These are phyloP conservation scores for Antechinus stuartii DNA, from an alignment of 2,113 vertebrate species.

Conservation along the genomic window DNA sequence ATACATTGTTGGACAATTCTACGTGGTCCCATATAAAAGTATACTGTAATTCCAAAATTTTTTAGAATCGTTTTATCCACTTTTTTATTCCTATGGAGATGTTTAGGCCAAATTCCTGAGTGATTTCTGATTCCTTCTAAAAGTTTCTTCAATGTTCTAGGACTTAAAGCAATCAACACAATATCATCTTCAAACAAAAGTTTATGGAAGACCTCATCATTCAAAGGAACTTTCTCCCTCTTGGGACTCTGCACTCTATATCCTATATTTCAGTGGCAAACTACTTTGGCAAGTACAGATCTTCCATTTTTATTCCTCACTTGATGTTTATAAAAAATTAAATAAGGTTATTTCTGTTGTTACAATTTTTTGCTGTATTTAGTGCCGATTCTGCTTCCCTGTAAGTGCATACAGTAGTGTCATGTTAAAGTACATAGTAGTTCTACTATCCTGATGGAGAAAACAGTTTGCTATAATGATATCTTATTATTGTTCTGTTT, in stretches of 20 bases:
- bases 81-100: neutral
- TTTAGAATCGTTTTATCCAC: neutral
- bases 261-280: neutral
- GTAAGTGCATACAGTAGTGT: neutral
- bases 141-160: neutral
- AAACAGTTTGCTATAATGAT: neutral
- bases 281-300: neutral
- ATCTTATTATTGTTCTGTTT: neutral
- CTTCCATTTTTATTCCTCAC: neutral
- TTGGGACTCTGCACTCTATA: neutral
- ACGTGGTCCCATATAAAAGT: neutral
- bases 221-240: neutral
- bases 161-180: neutral
- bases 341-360: neutral
- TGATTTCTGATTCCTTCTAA: neutral
- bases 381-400: neutral
- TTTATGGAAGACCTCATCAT: neutral
- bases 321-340: neutral
- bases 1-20: neutral
- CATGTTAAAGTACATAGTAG: neutral
- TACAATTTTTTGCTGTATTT: neutral
- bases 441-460: neutral
- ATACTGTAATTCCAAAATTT: neutral
- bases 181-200: neutral
- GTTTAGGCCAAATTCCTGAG: neutral